phyloP scores from a whole-genome alignment of 2,797 vertebrate species.

The Lacerta agilis region DNA sequence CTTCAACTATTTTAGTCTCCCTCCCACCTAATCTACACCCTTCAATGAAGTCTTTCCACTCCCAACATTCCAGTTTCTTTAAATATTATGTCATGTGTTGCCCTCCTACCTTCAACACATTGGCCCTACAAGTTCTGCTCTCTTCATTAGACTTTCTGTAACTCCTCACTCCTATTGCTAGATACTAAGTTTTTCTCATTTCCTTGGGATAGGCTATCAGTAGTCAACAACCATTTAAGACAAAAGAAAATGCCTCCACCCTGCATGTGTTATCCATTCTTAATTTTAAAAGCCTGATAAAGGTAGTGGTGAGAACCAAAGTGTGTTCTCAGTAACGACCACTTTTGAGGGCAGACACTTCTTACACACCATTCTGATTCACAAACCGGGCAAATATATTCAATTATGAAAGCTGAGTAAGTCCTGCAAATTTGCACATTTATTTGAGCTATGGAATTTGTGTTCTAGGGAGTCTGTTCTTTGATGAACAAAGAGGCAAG shows the following conservation, averaged over 20 bases:
- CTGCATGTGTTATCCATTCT: neutral
- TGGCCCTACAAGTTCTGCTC: neutral
- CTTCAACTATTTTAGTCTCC: neutral
- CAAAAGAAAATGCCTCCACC: neutral
- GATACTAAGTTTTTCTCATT: neutral
- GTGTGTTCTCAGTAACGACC: neutral
- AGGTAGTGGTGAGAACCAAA: neutral
- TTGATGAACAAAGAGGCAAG: neutral
- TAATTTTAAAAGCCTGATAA: neutral
- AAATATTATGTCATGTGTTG: neutral
- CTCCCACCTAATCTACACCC: neutral
- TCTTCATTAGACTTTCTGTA: neutral
- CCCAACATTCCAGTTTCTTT: neutral
- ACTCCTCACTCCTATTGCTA: neutral
- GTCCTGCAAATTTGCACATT: neutral
- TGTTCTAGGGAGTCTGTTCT: neutral
- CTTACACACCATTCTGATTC: neutral
- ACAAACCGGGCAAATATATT: neutral
- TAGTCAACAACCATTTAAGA: neutral
- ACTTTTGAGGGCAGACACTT: neutral
- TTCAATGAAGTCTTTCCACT: neutral
- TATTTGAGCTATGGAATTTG: neutral
- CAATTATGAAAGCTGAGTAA: neutral
- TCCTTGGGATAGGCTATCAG: too few relatives aligned
- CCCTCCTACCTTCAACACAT: neutral